Evolutionary conservation across 2,797 vertebrate species (phyloP).

Genomic region (Poecilia wingei): DNA sequence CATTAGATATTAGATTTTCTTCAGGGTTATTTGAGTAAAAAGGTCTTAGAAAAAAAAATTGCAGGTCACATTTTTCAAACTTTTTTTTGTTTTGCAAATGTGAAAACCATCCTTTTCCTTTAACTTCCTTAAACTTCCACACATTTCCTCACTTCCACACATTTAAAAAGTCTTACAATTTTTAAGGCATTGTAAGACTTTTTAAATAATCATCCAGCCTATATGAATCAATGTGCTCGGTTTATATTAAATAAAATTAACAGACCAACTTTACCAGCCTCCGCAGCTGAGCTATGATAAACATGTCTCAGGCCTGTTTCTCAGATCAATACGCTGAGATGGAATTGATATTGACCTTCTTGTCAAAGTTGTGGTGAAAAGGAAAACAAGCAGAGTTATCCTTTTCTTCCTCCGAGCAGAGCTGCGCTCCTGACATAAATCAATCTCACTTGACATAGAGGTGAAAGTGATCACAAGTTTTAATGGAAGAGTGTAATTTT

Average conservation of each 20-base stretch:
- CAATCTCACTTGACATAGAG: slow-evolving; percentile 5
- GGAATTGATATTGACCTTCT: slow-evolving; percentile 48
- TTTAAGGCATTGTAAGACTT: background rate
- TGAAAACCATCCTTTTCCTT: background rate
- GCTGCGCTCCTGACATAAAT: slow-evolving; percentile 3
- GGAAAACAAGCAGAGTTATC: slow-evolving; percentile 28
- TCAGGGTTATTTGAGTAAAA: background rate
- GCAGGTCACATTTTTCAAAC: background rate
- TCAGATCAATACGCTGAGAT: slow-evolving; percentile 23
- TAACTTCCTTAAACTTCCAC: too few species aligned
- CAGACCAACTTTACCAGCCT: background rate
- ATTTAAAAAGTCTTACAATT: background rate
- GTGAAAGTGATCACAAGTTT: background rate
- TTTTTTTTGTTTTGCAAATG: background rate
- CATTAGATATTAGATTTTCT: background rate
- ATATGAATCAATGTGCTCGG: background rate
- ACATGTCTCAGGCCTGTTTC: slow-evolving; percentile 21
- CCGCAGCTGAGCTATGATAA: background rate
- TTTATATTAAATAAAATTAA: background rate
- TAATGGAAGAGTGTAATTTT: background rate
- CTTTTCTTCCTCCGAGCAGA: slow-evolving; percentile 14
- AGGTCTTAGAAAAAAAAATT: background rate
- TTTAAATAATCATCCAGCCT: background rate
- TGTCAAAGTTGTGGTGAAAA: slow-evolving; percentile 7
- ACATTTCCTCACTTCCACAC: too few species aligned